Percentiles rank a stretch among this genome's conserved stretches.
These are phyloP conservation scores for Augochlora pura DNA, from an alignment of 1,140 invertebrate species.

Conservation along the genomic window DNA sequence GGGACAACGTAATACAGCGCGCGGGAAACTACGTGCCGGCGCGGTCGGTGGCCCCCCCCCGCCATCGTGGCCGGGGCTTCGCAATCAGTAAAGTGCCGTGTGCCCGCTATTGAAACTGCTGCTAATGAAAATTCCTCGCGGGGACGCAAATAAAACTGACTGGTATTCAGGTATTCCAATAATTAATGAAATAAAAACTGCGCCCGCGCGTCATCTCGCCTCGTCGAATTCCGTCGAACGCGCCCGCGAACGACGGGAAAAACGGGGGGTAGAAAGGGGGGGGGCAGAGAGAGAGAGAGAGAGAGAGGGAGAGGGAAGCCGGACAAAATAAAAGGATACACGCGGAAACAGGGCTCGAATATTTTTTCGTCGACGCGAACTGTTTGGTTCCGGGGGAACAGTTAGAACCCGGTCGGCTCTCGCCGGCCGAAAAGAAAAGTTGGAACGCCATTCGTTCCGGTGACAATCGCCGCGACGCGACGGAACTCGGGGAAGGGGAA, in stretches of 20 bases:
- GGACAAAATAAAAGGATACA: constrained; percentile 1
- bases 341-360: background rate
- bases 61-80: constrained; percentile 36
- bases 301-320: background rate
- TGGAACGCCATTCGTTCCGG: too few species aligned
- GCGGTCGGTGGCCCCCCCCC: constrained; percentile 21
- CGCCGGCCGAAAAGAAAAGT: too few species aligned
- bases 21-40: constrained; percentile 19
- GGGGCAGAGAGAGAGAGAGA: background rate
- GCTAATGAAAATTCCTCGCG: constrained; percentile 56
- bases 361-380: background rate
- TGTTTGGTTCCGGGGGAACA: background rate
- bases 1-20: constrained; percentile 37
- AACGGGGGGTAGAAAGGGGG: too few species aligned
- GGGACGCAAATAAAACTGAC: constrained; percentile 54
- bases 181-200: constrained; percentile 65
- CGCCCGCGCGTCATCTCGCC: constrained; percentile 37
- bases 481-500: too few species aligned
- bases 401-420: too few species aligned
- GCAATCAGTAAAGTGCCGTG: constrained; percentile 62
- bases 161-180: constrained; percentile 58
- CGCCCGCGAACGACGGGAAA: too few species aligned
- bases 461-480: too few species aligned
- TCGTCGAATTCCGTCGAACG: background rate
- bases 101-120: constrained; percentile 55